Conservation (phyloP, 2,888 invertebrate species). For the Apantesis nais region DNA sequence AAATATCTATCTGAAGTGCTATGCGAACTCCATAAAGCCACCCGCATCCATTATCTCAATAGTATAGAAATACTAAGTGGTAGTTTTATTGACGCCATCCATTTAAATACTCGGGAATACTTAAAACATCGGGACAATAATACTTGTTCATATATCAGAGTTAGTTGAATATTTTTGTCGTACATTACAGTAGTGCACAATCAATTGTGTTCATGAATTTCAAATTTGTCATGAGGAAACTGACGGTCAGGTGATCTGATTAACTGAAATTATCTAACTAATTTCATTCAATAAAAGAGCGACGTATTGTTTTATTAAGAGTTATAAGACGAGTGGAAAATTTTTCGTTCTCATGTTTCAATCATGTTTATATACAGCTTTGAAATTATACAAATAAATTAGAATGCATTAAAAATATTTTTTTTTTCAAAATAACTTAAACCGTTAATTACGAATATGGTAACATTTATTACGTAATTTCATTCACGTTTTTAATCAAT, state of each 20-base stretch:
- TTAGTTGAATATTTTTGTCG: conserved; percentile 24
- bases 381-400: background rate
- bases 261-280: conserved; percentile 19
- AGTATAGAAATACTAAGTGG: conserved; percentile 20
- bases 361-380: background rate
- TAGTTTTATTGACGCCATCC: conserved; percentile 25
- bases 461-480: background rate
- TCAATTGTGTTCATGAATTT: conserved; percentile 40
- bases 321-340: background rate
- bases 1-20: conserved; percentile 31
- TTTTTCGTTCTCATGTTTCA: background rate
- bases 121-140: conserved; percentile 19
- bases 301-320: background rate
- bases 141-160: conserved; percentile 20
- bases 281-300: conserved; percentile 9
- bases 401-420: background rate
- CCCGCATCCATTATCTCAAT: conserved; percentile 25
- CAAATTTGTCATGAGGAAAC: conserved; percentile 44
- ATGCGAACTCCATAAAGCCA: conserved; percentile 24
- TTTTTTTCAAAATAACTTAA: too few relatives aligned
- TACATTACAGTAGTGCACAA: conserved; percentile 28
- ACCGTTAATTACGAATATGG: background rate
- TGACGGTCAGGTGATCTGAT: conserved; percentile 40
- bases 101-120: conserved; percentile 14
- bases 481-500: background rate